Evolutionary conservation across 2,888 invertebrate species (phyloP), one percentile per base, ranked within the genome.

Genomic region (Molanna angustata): DNA sequence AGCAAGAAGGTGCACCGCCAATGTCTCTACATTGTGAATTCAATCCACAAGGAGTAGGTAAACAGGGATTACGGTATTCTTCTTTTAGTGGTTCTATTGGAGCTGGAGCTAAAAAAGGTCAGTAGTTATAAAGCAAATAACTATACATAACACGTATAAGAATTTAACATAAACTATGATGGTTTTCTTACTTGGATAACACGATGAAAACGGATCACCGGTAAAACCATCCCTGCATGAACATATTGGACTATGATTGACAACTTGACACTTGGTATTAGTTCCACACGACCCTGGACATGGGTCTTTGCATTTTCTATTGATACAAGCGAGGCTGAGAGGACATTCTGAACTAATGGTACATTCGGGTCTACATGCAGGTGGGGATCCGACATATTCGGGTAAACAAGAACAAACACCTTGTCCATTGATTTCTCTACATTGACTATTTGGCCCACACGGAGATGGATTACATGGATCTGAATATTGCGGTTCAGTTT

Each of bases 241-340:
- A 66, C 90, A 90, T 62, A 88, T 85, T 1, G 88, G 86, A 63
- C 84, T 85, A 66, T 90, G 89, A 68, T 88, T 87, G 27, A 85
- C 80, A 32, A 87, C 86, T 63, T 80, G 80, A 66, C 90, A 90
- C 60, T 79, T 76, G 2, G 89, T 86, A 63, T 82, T 81, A 14
- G 81, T 71, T 20, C 88, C 89, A 67, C 89, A 89, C n/a, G 86
- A 80, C 48, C 86, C 87, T 17, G 75, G 74, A 63, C 88, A 88
- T 16, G 88, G 88, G 68, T 90, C 82, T 49, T 79, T 77, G 69
- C 90, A 90, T 67, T 83, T 83, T 67, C 86, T 85, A 70, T 86
- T 87, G 60, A 83, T 79, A 66, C 90, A 90, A 42, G 88, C 86
- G 68, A 76, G 80, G 65, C 85, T 81, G 42, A 79, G 78, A 33